Evolutionary conservation across 2,888 invertebrate species (phyloP).

Genomic region (Tenthredo livida): DNA sequence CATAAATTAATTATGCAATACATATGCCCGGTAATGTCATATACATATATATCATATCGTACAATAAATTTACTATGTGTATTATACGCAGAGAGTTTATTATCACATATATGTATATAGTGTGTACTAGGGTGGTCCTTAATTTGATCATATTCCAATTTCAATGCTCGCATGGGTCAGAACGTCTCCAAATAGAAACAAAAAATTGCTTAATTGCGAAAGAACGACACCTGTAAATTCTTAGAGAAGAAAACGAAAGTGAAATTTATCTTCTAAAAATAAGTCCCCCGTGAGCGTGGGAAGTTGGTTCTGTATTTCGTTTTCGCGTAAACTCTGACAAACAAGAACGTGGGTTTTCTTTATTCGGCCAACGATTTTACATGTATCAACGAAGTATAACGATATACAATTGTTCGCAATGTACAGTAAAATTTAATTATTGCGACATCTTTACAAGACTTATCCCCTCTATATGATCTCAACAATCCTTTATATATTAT

Average conservation of each 20-base stretch:
- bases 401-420: too few relatives aligned
- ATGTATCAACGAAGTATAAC: too few relatives aligned
- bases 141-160: too few relatives aligned
- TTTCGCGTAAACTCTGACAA: background rate
- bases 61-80: background rate
- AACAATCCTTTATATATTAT: too few relatives aligned
- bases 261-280: background rate
- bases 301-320: background rate
- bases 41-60: background rate
- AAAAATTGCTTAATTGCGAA: too few relatives aligned
- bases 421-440: background rate
- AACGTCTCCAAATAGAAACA: too few relatives aligned
- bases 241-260: background rate
- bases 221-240: background rate
- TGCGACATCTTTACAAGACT: background rate
- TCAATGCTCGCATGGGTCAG: too few relatives aligned
- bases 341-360: background rate
- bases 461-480: background rate
- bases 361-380: background rate
- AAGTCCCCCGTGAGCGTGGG: background rate
- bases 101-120: too few relatives aligned
- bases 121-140: too few relatives aligned
- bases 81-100: background rate
- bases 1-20: slow-evolving; percentile 13
- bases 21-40: background rate